Conservation (phyloP, 2,888 invertebrate species). For the Coleophora deauratella region DNA sequence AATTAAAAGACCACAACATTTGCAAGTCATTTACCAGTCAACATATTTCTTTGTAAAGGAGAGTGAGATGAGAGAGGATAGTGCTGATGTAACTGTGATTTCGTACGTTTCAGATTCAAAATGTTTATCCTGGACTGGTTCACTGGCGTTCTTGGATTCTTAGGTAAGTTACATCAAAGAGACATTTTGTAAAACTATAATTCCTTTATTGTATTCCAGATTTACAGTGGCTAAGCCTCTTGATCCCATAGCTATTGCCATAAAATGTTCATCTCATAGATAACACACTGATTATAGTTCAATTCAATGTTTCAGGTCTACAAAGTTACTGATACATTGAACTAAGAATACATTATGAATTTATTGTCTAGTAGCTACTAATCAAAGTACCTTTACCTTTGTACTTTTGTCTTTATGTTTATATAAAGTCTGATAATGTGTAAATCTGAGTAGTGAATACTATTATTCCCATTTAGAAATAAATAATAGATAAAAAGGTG, state of each 20-base stretch:
- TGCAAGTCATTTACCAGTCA: conserved; percentile 56
- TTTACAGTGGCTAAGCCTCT: no score
- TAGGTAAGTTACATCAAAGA: conserved; percentile 80
- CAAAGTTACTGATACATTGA: no score
- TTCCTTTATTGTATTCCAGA: no score
- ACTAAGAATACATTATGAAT: no score
- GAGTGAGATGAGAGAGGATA: conserved; percentile 21
- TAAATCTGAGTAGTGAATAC: not conserved
- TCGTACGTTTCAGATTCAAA: conserved; percentile 58
- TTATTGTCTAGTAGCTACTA: no score
- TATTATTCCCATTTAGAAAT: no score
- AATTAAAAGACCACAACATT: conserved; percentile 33
- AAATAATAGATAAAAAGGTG: no score
- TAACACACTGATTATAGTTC: no score
- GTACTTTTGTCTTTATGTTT: not conserved
- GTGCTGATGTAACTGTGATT: conserved; percentile 32
- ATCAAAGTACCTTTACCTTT: conserved; percentile 3
- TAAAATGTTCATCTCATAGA: no score
- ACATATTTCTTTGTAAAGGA: conserved; percentile 44
- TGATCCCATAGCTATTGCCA: no score
- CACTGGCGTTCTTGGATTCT: conserved; percentile 93
- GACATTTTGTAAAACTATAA: no score
- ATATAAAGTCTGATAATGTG: not conserved
- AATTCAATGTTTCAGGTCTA: no score
- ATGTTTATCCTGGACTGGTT: conserved; percentile 99